phyloP scores from a whole-genome alignment of 35 echinoderm and acorn worm genomes.

The Stichopus chloronotus region DNA sequence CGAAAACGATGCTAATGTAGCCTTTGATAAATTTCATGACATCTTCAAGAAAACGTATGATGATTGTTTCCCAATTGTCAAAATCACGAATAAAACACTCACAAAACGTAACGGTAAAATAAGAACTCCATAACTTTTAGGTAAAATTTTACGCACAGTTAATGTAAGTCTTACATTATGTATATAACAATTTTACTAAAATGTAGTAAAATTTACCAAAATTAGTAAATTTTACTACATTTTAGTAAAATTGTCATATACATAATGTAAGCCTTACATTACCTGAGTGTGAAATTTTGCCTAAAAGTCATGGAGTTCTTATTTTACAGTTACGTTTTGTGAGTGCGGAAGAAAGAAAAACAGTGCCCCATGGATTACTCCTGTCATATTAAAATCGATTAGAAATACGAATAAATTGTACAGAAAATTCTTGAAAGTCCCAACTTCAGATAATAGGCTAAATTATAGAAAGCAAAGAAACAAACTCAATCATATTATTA shows the following conservation, averaged over 20 bases:
- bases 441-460: neutral
- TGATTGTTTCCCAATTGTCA: neutral
- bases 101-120: no score
- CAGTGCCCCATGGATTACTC: constrained; percentile 12
- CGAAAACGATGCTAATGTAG: constrained; percentile 20
- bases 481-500: neutral
- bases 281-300: no score
- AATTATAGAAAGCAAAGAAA: neutral
- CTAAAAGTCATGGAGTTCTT: no score
- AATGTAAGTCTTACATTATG: no score
- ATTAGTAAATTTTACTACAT: no score
- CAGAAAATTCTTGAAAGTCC: neutral
- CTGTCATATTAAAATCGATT: neutral
- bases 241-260: no score
- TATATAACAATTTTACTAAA: no score
- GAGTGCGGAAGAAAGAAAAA: neutral
- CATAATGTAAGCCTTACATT: no score
- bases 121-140: no score
- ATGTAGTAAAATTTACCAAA: no score
- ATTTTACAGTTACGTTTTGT: no score
- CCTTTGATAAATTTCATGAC: constrained; percentile 5
- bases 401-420: neutral
- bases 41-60: neutral
- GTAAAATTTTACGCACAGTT: no score
- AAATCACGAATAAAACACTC: neutral